Base-by-base conservation (phyloP, 2,888 invertebrate genomes). In the Branchellion lobata region DNA sequence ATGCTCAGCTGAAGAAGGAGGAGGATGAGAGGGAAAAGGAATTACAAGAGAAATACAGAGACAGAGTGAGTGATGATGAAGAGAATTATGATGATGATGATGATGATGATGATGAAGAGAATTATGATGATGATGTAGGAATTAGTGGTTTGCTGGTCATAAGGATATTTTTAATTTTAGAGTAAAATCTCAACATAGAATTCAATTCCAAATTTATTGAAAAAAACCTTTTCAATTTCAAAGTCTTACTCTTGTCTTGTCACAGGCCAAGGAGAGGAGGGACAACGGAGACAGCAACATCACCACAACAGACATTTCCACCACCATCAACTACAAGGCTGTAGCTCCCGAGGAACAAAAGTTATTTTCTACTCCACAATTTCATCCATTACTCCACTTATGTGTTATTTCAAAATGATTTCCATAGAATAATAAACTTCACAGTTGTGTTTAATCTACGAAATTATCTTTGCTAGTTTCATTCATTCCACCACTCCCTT, bases 261-360 rank as follows among this genome's bases (percentile, higher is more conserved):
- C 47, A 47, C 18, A 89, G 84, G 90, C 97, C 0, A 90, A 93
- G 68, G 97, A 98, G 87, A 90, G 98, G 80, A 89, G 96, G 83
- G 95, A 95, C 85, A 95, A 95, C 0, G 91, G 84, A 1, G 87
- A 86, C 79, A 93, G 93, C 5, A n/a, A n/a, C n/a, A n/a, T n/a
- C n/a, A 95, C 95, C 85, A 94, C 95, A 86, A 93, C 94, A 24
- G 80, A 80, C 24, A 36, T 78, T 0, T 93, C 94, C 82, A 92
- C 93, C 71, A 93, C 92, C 29, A 93, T 94, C 3, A 93, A 93
- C 47, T 94, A 94, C 85, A 88, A 96, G 85, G 97, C 98, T 8
- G 97, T 99, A 0, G 98, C 97, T 1, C 97, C 97, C 0, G 97
- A 97, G 89, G 88, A 94, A 21, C 96, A 96, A 86, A 95, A 95